phyloP scores from a whole-genome alignment of 2,113 vertebrate species.

The Scomber japonicus region DNA sequence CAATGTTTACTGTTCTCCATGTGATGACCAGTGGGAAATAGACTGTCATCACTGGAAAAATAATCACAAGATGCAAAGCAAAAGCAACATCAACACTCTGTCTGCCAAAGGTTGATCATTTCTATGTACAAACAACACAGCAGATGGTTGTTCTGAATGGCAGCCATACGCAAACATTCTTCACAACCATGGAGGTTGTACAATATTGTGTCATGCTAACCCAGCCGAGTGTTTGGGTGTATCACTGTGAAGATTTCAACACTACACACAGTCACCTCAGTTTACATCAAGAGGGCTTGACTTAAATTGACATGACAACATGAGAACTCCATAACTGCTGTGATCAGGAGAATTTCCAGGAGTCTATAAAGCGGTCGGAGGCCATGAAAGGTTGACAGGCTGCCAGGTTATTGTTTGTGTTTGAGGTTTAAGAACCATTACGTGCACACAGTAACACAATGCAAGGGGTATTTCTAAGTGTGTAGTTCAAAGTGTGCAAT shows the following conservation, averaged over 20 bases:
- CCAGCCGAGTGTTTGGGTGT: slow-evolving; percentile 4
- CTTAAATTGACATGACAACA: neutral
- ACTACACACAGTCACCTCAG: neutral
- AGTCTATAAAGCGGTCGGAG: neutral
- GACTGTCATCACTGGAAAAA: slow-evolving; percentile 11
- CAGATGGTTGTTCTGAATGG: slow-evolving; percentile 63
- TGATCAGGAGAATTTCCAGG: neutral
- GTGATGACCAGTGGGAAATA: neutral
- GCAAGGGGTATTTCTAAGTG: too few relatives aligned
- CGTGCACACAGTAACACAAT: too few relatives aligned
- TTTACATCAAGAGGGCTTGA: neutral
- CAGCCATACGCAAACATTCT: slow-evolving; percentile 48
- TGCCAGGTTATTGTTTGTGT: too few relatives aligned
- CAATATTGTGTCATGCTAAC: slow-evolving; percentile 38
- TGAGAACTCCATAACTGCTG: neutral
- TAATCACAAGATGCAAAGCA: slow-evolving; percentile 25
- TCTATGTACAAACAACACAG: slow-evolving; percentile 42
- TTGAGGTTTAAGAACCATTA: too few relatives aligned
- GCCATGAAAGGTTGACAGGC: neutral
- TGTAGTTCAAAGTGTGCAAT: too few relatives aligned
- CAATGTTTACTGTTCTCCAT: neutral
- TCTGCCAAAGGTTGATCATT: slow-evolving; percentile 39
- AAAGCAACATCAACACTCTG: slow-evolving; percentile 32
- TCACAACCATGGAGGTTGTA: slow-evolving; percentile 13
- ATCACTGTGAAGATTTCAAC: neutral